Conservation (phyloP, 2,888 invertebrate species). For the Hydropsyche betteni region DNA sequence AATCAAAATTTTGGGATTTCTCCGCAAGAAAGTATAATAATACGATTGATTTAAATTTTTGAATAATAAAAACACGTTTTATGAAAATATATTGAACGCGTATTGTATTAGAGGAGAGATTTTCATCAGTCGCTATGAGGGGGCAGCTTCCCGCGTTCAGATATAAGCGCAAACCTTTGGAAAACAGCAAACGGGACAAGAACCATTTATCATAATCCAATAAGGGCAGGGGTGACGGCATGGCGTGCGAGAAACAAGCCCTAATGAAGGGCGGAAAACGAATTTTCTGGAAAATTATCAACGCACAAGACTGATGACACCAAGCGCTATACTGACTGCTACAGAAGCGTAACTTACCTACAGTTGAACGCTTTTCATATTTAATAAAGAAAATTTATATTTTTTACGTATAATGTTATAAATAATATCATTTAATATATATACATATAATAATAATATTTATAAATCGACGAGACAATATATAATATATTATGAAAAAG, state of each 20-base stretch:
- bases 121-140: not conserved
- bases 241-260: conserved; percentile 42
- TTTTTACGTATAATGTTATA: too few relatives aligned
- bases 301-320: conserved; percentile 50
- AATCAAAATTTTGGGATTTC: not conserved
- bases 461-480: too few relatives aligned
- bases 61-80: not conserved
- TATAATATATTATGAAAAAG: too few relatives aligned
- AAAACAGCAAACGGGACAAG: conserved; percentile 36
- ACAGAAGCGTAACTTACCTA: not conserved
- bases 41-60: not conserved
- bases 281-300: conserved; percentile 50
- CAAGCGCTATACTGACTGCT: conserved; percentile 9
- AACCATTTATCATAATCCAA: conserved; percentile 50
- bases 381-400: too few relatives aligned
- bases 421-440: too few relatives aligned
- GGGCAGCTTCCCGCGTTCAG: not conserved
- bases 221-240: conserved; percentile 33
- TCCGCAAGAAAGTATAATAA: too few relatives aligned
- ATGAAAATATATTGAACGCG: not conserved
- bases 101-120: not conserved
- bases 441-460: too few relatives aligned
- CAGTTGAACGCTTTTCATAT: not conserved
- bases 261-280: conserved; percentile 50
- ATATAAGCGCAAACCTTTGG: conserved; percentile 16